Evolutionary conservation across 2,888 invertebrate genomes (phyloP), one percentile per base, ranked within the genome.

Genomic region (Geophilus truncorum): DNA sequence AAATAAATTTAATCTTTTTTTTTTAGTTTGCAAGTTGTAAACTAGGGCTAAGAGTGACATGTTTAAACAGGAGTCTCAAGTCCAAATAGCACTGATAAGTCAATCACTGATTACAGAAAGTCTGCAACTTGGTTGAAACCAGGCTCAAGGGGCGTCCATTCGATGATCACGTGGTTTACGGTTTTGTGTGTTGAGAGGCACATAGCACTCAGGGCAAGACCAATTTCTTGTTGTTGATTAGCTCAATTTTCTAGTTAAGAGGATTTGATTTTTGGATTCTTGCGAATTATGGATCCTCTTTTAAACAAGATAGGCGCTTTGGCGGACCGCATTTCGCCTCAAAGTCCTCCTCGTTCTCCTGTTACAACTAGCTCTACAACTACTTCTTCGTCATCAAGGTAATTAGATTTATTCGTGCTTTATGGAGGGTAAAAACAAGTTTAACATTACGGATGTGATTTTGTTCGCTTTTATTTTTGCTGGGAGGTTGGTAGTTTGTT

Each of bases 31-130:
- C 28, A 12, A 12, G 23, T 4, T 15, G 28, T 70, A 28, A 28
- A 70, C 28, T 28, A 70, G 70, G 70, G 12, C 70, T 70, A 70
- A 18, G 70, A 28, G 70, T 70, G 70, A 70, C 70, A 70, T 28
- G 70, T 70, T 70, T 70, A 70, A 70, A 70, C 70, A 70, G 70
- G 70, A 70, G 70, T 70, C 70, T 70, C 10, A 70, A 70, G 70
- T 70, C 70, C 70, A 70, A 70, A 70, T 70, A 70, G 70, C 70
- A 70, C 70, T 70, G 70, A 70, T 70, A 70, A 70, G 70, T 70
- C 70, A 70, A 70, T 70, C 70, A 70, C 70, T 28, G 25, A 28
- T 70, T 51, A 51, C 18, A 51, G 21, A 7, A 51, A 51, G 51
- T 51, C 18, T 51, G 51, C 21, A 51, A 51, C 51, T 70, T 70